Evolutionary conservation across 2,797 vertebrate species (phyloP).

Genomic region (Crenichthys baileyi): DNA sequence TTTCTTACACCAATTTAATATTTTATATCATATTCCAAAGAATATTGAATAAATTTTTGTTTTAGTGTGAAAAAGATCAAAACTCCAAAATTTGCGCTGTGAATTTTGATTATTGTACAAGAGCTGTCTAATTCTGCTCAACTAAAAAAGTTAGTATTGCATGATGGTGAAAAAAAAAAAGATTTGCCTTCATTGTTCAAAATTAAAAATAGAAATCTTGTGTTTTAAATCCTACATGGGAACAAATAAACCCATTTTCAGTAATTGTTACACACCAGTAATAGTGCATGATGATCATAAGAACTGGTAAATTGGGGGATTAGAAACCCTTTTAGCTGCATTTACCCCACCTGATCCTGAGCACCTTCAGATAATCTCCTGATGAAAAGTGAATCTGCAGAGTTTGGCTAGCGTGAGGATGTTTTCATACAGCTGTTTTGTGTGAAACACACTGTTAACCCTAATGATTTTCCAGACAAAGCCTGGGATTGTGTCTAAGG

Average conservation of each 20-base stretch:
- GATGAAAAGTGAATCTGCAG: slow-evolving; percentile 37
- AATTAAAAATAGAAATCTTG: not conserved
- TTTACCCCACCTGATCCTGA: not conserved
- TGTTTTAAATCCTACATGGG: not conserved
- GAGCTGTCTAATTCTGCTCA: not conserved
- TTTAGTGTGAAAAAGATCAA: not conserved
- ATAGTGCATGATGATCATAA: not conserved
- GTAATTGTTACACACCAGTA: not conserved
- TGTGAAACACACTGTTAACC: slow-evolving; percentile 32
- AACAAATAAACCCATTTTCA: not conserved
- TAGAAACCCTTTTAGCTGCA: not conserved
- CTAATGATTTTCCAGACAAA: slow-evolving; percentile 71
- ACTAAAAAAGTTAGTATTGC: not conserved
- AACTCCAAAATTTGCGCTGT: not conserved
- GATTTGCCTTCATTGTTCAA: not conserved
- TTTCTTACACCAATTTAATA: too few species aligned
- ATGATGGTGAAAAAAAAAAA: not conserved
- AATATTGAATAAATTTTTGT: not conserved
- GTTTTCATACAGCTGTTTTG: slow-evolving; percentile 46
- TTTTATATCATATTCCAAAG: too few species aligned
- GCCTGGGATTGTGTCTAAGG: slow-evolving; percentile 38
- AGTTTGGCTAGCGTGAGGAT: slow-evolving; percentile 15
- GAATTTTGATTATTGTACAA: not conserved
- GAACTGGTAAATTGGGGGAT: not conserved
- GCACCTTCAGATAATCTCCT: slow-evolving; percentile 12